Evolutionary conservation across 2,113 vertebrate species (phyloP).

Genomic region (Pelobates fuscus): DNA sequence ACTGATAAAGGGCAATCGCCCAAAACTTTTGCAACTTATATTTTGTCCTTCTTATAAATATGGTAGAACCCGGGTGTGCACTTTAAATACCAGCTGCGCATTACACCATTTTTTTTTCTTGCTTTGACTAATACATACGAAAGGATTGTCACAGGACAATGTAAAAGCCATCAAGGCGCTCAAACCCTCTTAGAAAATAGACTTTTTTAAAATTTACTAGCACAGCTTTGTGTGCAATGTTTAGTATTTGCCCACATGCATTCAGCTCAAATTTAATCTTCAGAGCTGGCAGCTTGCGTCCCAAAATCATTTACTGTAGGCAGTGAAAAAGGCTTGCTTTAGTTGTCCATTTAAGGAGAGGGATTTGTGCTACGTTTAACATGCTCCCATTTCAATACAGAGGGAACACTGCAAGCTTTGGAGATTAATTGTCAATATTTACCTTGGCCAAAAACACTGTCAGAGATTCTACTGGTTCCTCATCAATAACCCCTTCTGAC

Average conservation of each 20-base stretch:
- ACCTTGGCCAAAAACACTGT: constrained; percentile 26
- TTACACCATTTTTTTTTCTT: too few species aligned
- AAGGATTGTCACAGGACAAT: too few species aligned
- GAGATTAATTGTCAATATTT: constrained; percentile 48
- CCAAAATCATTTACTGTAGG: constrained; percentile 14
- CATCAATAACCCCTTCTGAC: background rate
- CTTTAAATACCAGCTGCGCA: too few species aligned
- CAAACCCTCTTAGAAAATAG: too few species aligned
- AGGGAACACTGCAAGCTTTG: constrained; percentile 20
- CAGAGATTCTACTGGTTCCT: background rate
- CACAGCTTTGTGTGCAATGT: background rate
- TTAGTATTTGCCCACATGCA: background rate
- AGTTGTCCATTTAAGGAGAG: constrained; percentile 45
- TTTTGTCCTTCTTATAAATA: too few species aligned
- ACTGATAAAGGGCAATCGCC: too few species aligned
- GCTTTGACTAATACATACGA: too few species aligned
- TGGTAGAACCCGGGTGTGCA: too few species aligned
- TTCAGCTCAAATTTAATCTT: background rate
- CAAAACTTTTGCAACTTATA: too few species aligned
- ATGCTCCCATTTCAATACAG: constrained; percentile 16
- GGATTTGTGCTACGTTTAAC: constrained; percentile 26
- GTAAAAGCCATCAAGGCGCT: too few species aligned
- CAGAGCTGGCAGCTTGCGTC: background rate
- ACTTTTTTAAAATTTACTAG: too few species aligned
- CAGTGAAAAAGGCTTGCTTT: background rate